A percentile compares a stretch with the other conserved stretches of the same genome.
Conservation (phyloP, 2,113 vertebrate genomes). For the Albula glossodonta region DNA sequence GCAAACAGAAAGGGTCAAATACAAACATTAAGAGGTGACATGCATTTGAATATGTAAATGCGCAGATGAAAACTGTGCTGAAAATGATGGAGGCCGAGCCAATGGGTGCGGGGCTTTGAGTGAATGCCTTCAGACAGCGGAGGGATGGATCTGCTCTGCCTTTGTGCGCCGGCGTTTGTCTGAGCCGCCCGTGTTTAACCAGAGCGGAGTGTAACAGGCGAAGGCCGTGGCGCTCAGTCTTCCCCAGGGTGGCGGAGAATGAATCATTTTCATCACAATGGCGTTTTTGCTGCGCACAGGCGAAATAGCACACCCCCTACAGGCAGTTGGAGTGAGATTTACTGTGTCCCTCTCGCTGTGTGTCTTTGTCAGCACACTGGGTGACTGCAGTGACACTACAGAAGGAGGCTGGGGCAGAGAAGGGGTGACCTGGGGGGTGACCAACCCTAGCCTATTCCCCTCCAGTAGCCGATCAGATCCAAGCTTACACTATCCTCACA, state of each 20-base stretch:
- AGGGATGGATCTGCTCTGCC: background rate
- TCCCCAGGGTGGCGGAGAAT: constrained; percentile 9
- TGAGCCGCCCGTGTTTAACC: background rate
- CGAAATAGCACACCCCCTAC: background rate
- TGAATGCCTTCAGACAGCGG: background rate
- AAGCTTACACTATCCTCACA: background rate
- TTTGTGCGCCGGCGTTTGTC: background rate
- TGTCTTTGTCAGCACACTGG: background rate
- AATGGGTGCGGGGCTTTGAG: background rate
- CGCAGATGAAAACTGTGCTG: background rate
- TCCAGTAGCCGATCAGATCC: background rate
- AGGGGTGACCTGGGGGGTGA: background rate
- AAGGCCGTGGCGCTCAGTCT: background rate
- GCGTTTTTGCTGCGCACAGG: background rate
- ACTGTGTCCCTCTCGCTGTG: background rate
- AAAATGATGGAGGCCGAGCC: background rate
- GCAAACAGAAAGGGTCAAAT: constrained; percentile 51
- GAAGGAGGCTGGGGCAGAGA: background rate
- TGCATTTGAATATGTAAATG: constrained; percentile 31
- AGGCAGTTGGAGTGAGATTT: background rate
- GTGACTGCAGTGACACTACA: background rate
- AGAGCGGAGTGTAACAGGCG: background rate
- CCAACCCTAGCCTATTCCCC: too few relatives aligned
- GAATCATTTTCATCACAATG: constrained; percentile 27
- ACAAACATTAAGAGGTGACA: constrained; percentile 41